A percentile compares a stretch with the other conserved stretches of the same genome.
Evolutionary conservation across 2,888 invertebrate species (phyloP).

Genomic region (Campopleginae sp.): DNA sequence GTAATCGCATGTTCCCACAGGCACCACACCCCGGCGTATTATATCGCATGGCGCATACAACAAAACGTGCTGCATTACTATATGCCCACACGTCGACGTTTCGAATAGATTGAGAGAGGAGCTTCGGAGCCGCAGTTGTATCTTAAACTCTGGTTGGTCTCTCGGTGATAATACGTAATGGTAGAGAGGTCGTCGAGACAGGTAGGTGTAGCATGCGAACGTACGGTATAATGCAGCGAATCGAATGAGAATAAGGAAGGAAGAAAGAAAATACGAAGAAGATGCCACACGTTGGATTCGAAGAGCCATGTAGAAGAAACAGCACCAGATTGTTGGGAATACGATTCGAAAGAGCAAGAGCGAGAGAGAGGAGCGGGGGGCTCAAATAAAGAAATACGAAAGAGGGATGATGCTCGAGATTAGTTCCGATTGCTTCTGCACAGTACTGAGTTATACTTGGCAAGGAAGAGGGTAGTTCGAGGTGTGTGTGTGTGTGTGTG

Average conservation of each 20-base stretch:
- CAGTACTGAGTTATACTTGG: conserved; percentile 76
- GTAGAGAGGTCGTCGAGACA: conserved; percentile 66
- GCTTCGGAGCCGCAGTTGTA: conserved; percentile 15
- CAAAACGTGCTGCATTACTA: conserved; percentile 48
- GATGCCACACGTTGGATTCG: conserved; percentile 24
- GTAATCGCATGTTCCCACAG: conserved; percentile 64
- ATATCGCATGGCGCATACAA: conserved; percentile 25
- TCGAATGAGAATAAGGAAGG: conserved; percentile 56
- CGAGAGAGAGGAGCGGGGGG: conserved; percentile 30
- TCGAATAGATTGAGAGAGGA: conserved; percentile 55
- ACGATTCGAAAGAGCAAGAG: conserved; percentile 32
- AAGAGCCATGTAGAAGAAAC: conserved; percentile 2
- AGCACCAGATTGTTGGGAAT: conserved; percentile 43
- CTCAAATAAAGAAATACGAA: conserved; percentile 57
- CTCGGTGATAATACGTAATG: conserved; percentile 69
- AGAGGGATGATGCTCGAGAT: conserved; percentile 77
- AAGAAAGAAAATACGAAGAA: conserved; percentile 41
- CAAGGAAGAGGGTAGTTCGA: conserved; percentile 70
- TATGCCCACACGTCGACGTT: conserved; percentile 58
- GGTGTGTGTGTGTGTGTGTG: conserved; percentile 36
- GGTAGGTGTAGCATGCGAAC: conserved; percentile 61
- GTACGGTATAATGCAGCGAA: conserved; percentile 60
- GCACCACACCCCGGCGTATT: conserved; percentile 59
- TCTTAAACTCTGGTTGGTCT: conserved; percentile 22
- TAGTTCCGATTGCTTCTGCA: conserved; percentile 81